Conservation (phyloP, 2,797 vertebrate species). For the Protosalanx chinensis region DNA sequence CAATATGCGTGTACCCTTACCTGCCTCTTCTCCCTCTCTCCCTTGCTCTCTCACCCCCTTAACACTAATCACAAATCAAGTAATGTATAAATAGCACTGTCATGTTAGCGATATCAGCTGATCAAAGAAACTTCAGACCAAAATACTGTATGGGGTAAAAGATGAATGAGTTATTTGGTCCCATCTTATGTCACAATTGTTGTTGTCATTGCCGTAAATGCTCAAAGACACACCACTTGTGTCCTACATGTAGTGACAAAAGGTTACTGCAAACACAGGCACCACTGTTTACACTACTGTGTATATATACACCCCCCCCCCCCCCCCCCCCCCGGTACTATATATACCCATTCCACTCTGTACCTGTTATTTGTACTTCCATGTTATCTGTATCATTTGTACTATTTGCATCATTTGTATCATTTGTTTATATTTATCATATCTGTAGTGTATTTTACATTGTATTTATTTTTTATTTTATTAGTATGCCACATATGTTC, state of each 20-base stretch:
- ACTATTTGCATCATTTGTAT: too few relatives aligned
- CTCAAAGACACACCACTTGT: neutral
- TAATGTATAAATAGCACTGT: neutral
- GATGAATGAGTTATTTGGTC: neutral
- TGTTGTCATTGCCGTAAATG: neutral
- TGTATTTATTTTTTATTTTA: too few relatives aligned
- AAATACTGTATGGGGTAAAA: neutral
- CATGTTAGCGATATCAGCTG: neutral
- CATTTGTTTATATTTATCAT: too few relatives aligned
- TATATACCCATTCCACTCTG: too few relatives aligned
- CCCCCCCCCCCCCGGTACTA: too few relatives aligned
- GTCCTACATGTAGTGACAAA: neutral
- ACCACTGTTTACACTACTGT: too few relatives aligned
- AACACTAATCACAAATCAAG: too few relatives aligned
- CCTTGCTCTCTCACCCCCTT: slow-evolving; percentile 3
- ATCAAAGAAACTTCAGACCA: neutral
- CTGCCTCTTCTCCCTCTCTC: neutral
- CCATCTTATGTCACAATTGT: neutral
- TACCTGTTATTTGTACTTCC: too few relatives aligned
- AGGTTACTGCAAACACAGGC: neutral
- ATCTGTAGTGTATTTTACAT: too few relatives aligned
- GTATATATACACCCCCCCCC: too few relatives aligned
- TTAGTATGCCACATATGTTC: too few relatives aligned
- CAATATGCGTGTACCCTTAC: neutral
- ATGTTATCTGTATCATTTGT: too few relatives aligned